Evolutionary conservation across 2,888 invertebrate species (phyloP), one percentile per base, ranked within the genome.

Genomic region (Fissipunctia ypsillon): DNA sequence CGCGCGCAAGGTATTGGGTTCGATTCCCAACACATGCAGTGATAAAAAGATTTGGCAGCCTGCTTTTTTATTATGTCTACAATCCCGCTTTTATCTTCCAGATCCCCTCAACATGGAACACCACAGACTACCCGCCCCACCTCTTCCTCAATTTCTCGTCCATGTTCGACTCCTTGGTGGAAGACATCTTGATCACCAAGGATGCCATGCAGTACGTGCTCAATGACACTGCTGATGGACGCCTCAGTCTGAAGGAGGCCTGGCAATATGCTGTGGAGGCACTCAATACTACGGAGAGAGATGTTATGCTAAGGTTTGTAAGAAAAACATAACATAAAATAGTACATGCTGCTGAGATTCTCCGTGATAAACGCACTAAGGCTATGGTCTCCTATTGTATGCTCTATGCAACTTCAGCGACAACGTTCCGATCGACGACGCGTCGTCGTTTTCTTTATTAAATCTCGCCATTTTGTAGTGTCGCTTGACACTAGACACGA

Each of bases 101-200:
- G 95, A 88, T 89, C 73, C 70, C 84, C 0, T 73, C 88, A 43
- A 69, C 85, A 2, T 92, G 90, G 91, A 95, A 94, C 84, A 90
- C 86, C 3, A 94, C 94, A 1, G 68, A 78, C 0, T 90, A 90
- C 60, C 82, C 91, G 0, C 89, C 91, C 0, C 92, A 96, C 57
- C 84, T 95, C 1, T 94, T 94, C 74, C 93, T 96, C 0, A 93
- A 94, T 57, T 93, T 95, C 41, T 95, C 94, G 0, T 71, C 90
- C 4, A 93, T 92, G 0, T 93, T 96, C 67, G 92, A 94, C 31
- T 78, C 89, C 0, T 79, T 96, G 14, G 68, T 95, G 4, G 89
- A 90, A 1, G 93, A 94, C 45, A 76, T 95, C 2, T 84, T 83
- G 2, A 83, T 90, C 0, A 77, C 92, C 1, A 90, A 92, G 22